A percentile compares a stretch with the other conserved stretches of the same genome.
Evolutionary conservation across 2,797 vertebrate genomes (phyloP).

Genomic region (Nyctibius grandis): DNA sequence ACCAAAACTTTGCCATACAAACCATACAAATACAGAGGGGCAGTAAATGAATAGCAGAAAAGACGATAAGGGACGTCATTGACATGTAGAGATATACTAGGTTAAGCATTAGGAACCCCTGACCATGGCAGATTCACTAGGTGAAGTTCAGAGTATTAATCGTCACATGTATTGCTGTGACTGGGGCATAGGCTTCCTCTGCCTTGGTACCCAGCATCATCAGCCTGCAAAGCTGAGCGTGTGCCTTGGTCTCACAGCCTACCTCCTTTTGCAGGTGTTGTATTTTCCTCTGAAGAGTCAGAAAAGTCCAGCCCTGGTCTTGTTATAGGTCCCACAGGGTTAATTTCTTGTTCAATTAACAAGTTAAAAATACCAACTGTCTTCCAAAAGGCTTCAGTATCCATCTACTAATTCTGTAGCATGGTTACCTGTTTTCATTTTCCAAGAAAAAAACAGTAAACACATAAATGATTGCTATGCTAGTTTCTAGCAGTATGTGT

Average conservation of each 20-base stretch:
- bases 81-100: neutral
- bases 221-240: neutral
- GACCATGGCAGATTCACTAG: neutral
- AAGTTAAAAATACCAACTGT: neutral
- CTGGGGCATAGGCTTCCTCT: neutral
- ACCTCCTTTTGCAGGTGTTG: neutral
- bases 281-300: neutral
- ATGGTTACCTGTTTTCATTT: neutral
- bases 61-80: fast-evolving
- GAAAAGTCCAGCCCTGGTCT: neutral
- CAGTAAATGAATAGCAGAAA: neutral
- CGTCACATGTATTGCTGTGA: neutral
- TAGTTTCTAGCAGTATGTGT: neutral
- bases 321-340: neutral
- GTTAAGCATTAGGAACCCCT: neutral
- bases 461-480: neutral
- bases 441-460: neutral
- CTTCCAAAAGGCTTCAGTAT: neutral
- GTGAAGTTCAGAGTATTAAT: neutral
- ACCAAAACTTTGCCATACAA: neutral
- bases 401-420: neutral
- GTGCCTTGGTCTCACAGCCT: neutral
- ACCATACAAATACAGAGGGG: neutral
- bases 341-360: neutral
- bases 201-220: neutral